These are phyloP conservation scores for Yponomeuta cagnagella DNA, from an alignment of 2,888 invertebrate species.

Conservation along the genomic window DNA sequence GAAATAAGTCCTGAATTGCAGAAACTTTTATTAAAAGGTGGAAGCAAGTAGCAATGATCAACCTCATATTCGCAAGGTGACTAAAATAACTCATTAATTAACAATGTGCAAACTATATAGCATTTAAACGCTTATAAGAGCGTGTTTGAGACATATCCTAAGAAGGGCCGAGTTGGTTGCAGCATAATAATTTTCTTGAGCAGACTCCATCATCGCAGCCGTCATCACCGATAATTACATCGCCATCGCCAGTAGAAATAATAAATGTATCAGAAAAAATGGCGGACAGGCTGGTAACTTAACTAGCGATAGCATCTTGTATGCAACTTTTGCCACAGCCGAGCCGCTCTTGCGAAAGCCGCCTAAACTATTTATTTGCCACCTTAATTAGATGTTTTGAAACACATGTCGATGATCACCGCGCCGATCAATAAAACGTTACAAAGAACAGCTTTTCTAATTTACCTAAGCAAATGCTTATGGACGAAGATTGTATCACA, in stretches of 20 bases:
- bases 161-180: slow-evolving; percentile 6
- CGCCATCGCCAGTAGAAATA: slow-evolving; percentile 12
- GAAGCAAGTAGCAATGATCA: not conserved
- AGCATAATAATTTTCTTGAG: slow-evolving; percentile 19
- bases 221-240: slow-evolving; percentile 22
- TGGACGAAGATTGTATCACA: slow-evolving; percentile 5
- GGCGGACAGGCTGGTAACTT: not conserved
- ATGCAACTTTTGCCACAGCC: slow-evolving; percentile 2
- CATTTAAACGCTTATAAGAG: slow-evolving; percentile 5
- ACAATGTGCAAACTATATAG: not conserved
- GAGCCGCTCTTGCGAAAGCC: slow-evolving; percentile 5
- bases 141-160: slow-evolving; percentile 7
- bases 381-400: slow-evolving; percentile 6
- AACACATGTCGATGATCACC: slow-evolving; percentile 2
- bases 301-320: slow-evolving; percentile 14
- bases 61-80: not conserved
- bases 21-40: not conserved
- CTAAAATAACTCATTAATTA: slow-evolving; percentile 8
- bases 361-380: not conserved
- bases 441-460: slow-evolving; percentile 1
- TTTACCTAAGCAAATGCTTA: not conserved
- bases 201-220: slow-evolving; percentile 20
- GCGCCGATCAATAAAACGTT: not conserved
- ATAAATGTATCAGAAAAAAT: slow-evolving; percentile 13
- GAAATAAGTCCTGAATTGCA: not conserved